Evolutionary conservation across 2,797 vertebrate species (phyloP), one percentile per base, ranked within the genome.

Genomic region (Lophotriccus pileatus): DNA sequence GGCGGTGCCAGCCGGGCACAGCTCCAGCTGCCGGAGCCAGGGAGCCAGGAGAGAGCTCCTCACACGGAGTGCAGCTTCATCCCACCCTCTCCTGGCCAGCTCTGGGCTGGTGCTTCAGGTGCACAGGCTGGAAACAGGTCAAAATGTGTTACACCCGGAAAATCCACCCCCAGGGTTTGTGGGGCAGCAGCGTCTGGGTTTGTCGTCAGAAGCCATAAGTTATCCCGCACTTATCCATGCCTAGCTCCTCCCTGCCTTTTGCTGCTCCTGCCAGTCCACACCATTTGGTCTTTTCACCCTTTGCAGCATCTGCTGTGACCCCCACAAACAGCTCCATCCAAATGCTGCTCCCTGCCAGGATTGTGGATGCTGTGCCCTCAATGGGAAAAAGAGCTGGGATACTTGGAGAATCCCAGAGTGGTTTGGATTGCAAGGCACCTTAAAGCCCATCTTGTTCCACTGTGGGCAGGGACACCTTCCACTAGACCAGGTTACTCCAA

Each of bases 341-440:
- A 52, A 25, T 6, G 49, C 49, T 8, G 46, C 1, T 25, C 27
- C 2, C 17, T 37, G 44, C 53, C 56, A 16, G 24, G 19, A 52
- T 41, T 4, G 32, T 6, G 25, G 73, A 12, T 23, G 36, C 50
- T 52, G 32, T 21, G 70, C 74, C 87, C 74, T 30, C 14, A 32
- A 27, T 11, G 32, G 1, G 6, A 49, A 47, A 28, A 77, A 50
- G 24, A 0, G 0, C 14, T 43, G 36, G 37, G 24, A 64, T 46
- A 50, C 44, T 22, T 52, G n/a, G 3, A 39, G 58, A 37, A 39
- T 30, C 49, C 4, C 36, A 43, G 36, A 76, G 55, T 56, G 14
- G 14, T 37, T 39, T 50, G 50, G 43, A 12, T 7, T 58, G 37
- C n/a, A 17, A 58, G 6, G 7, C n/a, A 39, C 9, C 21, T 44